These are phyloP conservation scores for Artibeus lituratus DNA, from an alignment of 2,797 vertebrate species.

Conservation along the genomic window DNA sequence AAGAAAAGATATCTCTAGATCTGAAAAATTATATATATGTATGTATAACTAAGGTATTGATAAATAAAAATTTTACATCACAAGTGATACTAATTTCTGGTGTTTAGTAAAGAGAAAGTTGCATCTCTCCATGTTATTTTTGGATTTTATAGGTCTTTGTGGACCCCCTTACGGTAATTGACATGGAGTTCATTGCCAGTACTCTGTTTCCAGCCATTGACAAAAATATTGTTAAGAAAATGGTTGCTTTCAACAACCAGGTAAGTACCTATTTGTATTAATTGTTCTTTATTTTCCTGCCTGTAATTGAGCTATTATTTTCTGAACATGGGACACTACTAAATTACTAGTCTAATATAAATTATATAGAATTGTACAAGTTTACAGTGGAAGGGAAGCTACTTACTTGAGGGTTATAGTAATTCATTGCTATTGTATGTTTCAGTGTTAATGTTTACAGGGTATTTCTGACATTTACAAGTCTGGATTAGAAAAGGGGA, in stretches of 20 bases:
- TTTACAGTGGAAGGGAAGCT: neutral
- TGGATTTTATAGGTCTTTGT: conserved; percentile 90
- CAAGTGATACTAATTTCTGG: neutral
- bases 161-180: conserved; percentile 92
- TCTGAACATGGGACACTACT: neutral
- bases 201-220: conserved; percentile 92
- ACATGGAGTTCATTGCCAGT: conserved; percentile 95
- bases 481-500: neutral
- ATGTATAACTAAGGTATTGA: neutral
- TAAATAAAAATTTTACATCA: neutral
- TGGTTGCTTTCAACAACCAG: conserved; percentile 96
- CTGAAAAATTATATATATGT: neutral
- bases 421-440: neutral
- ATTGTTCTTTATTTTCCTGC: conserved; percentile 2
- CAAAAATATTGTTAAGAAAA: conserved; percentile 89
- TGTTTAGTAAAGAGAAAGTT: neutral
- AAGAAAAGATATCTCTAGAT: neutral
- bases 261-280: conserved; percentile 79
- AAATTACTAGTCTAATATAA: neutral
- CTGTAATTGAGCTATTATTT: neutral
- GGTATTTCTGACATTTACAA: neutral
- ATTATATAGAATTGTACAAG: neutral
- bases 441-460: neutral
- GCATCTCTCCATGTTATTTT: neutral
- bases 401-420: neutral